These are phyloP conservation scores for Macquaria australasica DNA, from an alignment of 2,113 vertebrate species.

Conservation along the genomic window DNA sequence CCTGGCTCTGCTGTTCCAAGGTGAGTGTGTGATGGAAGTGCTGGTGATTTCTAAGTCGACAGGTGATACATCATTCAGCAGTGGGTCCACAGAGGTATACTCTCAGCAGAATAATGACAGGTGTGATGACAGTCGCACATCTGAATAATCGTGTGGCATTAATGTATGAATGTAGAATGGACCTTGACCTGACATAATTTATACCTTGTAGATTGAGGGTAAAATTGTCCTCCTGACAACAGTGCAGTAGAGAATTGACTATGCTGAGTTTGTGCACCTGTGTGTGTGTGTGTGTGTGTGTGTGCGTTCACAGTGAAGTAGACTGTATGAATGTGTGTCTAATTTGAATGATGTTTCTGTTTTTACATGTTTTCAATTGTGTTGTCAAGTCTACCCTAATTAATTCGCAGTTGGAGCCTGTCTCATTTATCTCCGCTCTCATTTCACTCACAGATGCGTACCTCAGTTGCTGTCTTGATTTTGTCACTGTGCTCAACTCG, in stretches of 20 bases:
- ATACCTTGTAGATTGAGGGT: conserved; percentile 60
- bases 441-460: conserved; percentile 45
- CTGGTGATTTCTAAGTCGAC: conserved; percentile 79
- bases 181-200: conserved; percentile 74
- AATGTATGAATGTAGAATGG: conserved; percentile 68
- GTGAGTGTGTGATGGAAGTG: conserved; percentile 69
- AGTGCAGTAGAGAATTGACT: conserved; percentile 16
- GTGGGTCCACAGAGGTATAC: conserved; percentile 62
- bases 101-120: conserved; percentile 80
- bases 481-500: conserved; percentile 12
- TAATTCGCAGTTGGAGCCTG: conserved; percentile 55
- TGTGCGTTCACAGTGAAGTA: not conserved
- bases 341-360: conserved; percentile 56
- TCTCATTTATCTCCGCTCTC: conserved; percentile 54
- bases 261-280: conserved; percentile 11
- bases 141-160: conserved; percentile 77
- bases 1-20: conserved; percentile 68
- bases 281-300: not conserved
- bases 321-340: not conserved
- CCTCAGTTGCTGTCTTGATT: conserved; percentile 28
- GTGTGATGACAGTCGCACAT: conserved; percentile 75
- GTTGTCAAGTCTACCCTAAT: conserved; percentile 58
- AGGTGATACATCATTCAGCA: conserved; percentile 84
- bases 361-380: conserved; percentile 54
- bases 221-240: conserved; percentile 47